These are phyloP conservation scores for Heloderma charlesbogerti DNA, from an alignment of 2,113 vertebrate species.

Conservation along the genomic window DNA sequence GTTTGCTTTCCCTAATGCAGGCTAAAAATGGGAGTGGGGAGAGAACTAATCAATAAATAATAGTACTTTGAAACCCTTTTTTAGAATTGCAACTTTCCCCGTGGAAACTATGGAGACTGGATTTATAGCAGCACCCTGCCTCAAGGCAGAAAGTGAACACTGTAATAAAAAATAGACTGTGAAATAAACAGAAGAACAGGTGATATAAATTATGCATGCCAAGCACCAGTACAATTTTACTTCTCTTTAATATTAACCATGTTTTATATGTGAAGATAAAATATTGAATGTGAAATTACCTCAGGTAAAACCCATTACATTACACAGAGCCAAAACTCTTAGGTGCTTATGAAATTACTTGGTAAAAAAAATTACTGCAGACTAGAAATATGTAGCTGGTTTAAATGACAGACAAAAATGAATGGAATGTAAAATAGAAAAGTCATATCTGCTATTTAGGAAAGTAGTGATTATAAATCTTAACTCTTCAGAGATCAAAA, in stretches of 20 bases:
- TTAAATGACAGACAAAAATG: conserved; percentile 51
- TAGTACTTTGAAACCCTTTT: conserved; percentile 60
- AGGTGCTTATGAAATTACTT: conserved; percentile 60
- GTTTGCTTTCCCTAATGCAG: conserved; percentile 60
- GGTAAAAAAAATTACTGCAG: conserved; percentile 29
- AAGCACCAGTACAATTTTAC: conserved; percentile 55
- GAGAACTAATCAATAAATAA: conserved; percentile 59
- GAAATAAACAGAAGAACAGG: conserved; percentile 68
- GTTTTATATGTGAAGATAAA: conserved; percentile 67
- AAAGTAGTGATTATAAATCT: conserved; percentile 60
- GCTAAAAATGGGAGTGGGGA: conserved; percentile 45
- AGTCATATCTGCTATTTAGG: conserved; percentile 54
- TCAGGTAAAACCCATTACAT: conserved; percentile 58
- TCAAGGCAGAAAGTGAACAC: conserved; percentile 63
- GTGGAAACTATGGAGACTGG: conserved; percentile 55
- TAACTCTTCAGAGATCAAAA: conserved; percentile 53
- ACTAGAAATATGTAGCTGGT: conserved; percentile 44
- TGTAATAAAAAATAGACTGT: conserved; percentile 57
- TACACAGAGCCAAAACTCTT: conserved; percentile 51
- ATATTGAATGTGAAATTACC: conserved; percentile 68
- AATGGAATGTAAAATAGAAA: conserved; percentile 50
- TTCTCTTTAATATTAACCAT: conserved; percentile 66
- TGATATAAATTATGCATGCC: conserved; percentile 56
- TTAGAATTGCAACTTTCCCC: conserved; percentile 51
- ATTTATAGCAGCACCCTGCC: conserved; percentile 55